Conservation (phyloP, 2,888 invertebrate species). For the Adela reaumurella region DNA sequence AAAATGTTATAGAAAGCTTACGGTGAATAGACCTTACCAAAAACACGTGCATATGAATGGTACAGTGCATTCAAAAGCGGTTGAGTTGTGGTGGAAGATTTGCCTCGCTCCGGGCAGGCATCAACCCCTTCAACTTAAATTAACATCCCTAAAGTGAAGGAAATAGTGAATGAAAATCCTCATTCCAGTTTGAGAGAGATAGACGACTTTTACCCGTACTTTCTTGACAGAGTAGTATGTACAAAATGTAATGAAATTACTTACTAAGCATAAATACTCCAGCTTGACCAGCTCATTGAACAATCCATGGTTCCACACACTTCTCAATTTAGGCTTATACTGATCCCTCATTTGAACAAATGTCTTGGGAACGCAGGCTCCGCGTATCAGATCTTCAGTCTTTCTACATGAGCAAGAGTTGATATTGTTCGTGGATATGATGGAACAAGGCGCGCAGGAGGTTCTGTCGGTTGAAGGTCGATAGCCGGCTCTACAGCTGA, state of each 20-base stretch:
- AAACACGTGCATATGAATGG: too few species aligned
- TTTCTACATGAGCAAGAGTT: conserved; percentile 27
- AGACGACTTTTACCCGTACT: too few species aligned
- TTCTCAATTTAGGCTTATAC: neutral
- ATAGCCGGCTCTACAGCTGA: conserved; percentile 37
- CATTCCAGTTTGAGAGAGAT: too few species aligned
- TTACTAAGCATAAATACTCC: neutral
- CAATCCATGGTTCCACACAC: neutral
- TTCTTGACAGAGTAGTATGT: too few species aligned
- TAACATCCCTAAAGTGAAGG: too few species aligned
- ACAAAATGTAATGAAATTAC: neutral
- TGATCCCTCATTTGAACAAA: conserved; percentile 16
- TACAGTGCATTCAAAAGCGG: too few species aligned
- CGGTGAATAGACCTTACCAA: too few species aligned
- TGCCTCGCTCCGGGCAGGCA: too few species aligned
- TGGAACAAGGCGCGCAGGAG: neutral
- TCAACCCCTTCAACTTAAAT: too few species aligned
- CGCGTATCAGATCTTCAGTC: conserved; percentile 26
- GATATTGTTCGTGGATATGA: neutral
- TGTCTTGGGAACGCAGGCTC: conserved; percentile 28
- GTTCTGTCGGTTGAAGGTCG: conserved; percentile 10
- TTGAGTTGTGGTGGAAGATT: too few species aligned
- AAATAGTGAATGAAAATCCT: too few species aligned
- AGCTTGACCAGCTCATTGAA: neutral
- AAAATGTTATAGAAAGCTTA: too few species aligned